Conservation (phyloP, 2,797 vertebrate genomes). For the Caiman crocodilus region DNA sequence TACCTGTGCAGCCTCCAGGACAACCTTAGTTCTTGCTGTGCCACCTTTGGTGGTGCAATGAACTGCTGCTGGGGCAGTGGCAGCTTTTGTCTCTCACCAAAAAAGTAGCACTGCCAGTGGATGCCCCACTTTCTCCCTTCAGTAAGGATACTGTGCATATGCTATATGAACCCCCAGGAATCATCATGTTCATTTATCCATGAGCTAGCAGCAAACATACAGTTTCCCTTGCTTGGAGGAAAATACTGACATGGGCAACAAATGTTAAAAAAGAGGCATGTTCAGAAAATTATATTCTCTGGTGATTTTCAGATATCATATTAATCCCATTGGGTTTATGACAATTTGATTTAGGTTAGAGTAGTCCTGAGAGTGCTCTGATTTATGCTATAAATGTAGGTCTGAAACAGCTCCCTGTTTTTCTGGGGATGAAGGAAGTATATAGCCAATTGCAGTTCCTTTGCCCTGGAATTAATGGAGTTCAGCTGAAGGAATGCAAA, state of each 20-base stretch:
- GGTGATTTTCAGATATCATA: not conserved
- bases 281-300: not conserved
- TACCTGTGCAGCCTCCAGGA: too few species aligned
- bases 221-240: not conserved
- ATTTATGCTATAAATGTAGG: not conserved
- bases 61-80: too few species aligned
- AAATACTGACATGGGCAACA: fast-evolving
- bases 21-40: too few species aligned
- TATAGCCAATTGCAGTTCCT: not conserved
- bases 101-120: too few species aligned
- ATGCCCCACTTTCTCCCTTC: too few species aligned
- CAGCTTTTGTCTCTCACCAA: too few species aligned
- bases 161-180: not conserved
- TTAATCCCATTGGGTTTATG: not conserved
- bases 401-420: not conserved
- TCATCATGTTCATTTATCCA: not conserved
- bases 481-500: not conserved
- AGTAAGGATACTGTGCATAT: too few species aligned
- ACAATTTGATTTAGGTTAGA: not conserved
- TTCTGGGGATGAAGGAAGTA: not conserved
- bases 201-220: not conserved
- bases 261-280: not conserved
- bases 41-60: too few species aligned
- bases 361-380: not conserved
- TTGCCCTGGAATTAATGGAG: not conserved